Evolutionary conservation across 2,888 invertebrate species (phyloP).

Genomic region (Antheraea assamensis): DNA sequence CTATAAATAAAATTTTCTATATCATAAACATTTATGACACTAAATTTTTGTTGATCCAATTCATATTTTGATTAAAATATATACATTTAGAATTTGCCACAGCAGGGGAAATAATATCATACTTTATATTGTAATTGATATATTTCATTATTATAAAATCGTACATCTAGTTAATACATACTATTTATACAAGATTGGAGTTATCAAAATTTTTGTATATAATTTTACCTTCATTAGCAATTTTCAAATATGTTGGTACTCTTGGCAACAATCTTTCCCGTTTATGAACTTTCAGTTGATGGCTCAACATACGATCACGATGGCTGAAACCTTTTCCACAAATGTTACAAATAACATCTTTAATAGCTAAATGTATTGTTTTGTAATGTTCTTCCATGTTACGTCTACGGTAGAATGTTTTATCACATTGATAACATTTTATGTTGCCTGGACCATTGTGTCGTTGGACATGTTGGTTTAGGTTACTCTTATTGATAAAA

Average conservation of each 20-base stretch:
- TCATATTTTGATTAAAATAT: too few relatives aligned
- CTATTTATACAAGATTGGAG: not conserved
- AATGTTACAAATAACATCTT: conserved; percentile 42
- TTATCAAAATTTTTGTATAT: not conserved
- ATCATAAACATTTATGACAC: too few relatives aligned
- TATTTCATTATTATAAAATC: not conserved
- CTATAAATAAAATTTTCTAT: too few relatives aligned
- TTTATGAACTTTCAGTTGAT: conserved; percentile 47
- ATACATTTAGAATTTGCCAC: not conserved
- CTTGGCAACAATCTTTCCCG: conserved; percentile 32
- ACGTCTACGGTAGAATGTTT: conserved; percentile 34
- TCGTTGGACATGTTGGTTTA: conserved; percentile 41
- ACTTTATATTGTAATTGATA: not conserved
- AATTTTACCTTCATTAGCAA: conserved; percentile 21
- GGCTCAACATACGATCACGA: conserved; percentile 42
- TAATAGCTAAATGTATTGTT: conserved; percentile 37
- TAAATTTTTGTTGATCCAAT: too few relatives aligned
- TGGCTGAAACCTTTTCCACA: conserved; percentile 47
- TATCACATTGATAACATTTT: conserved; percentile 37
- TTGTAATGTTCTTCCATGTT: conserved; percentile 39
- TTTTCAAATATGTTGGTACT: conserved; percentile 41
- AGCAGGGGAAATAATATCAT: not conserved
- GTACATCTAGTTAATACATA: not conserved
- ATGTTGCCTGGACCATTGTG: conserved; percentile 33
- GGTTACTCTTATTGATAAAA: conserved; percentile 51